phyloP scores from a whole-genome alignment of 1,140 invertebrate species.

The Drosophila equinoxialis region DNA sequence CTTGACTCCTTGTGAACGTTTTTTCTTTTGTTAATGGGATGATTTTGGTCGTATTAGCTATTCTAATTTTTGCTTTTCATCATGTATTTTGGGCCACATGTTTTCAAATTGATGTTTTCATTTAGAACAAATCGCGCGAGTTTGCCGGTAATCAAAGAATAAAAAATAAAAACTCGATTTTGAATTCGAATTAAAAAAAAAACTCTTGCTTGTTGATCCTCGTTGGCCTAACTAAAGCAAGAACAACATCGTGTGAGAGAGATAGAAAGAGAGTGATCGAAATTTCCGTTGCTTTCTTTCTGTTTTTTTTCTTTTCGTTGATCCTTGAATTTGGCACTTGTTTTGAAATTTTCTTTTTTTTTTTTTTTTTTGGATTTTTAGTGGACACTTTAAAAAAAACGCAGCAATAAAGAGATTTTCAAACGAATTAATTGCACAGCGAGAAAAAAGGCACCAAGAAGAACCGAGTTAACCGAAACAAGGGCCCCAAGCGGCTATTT shows the following conservation, averaged over 20 bases:
- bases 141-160: background rate
- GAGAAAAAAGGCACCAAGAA: slow-evolving; percentile 25
- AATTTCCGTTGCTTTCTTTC: slow-evolving; percentile 3
- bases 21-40: background rate
- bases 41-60: background rate
- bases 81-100: slow-evolving; percentile 39
- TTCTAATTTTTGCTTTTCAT: background rate
- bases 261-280: background rate
- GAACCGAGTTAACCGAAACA: slow-evolving; percentile 17
- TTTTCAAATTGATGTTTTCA: no score
- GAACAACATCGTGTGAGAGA: background rate
- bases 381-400: slow-evolving; percentile 56
- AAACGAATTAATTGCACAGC: slow-evolving; percentile 19
- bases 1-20: slow-evolving; percentile 16
- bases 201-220: background rate
- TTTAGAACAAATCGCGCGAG: no score
- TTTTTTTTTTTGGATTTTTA: slow-evolving; percentile 16
- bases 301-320: background rate
- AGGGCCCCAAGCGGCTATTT: slow-evolving; percentile 32
- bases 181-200: background rate
- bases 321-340: slow-evolving; percentile 21
- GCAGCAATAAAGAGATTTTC: slow-evolving; percentile 17
- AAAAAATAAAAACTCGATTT: background rate
- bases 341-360: background rate
- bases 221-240: background rate